Percentiles rank a stretch among this genome's conserved stretches.
These are phyloP conservation scores for Coccyzus lansbergi DNA, from an alignment of 2,797 vertebrate species.

Conservation along the genomic window DNA sequence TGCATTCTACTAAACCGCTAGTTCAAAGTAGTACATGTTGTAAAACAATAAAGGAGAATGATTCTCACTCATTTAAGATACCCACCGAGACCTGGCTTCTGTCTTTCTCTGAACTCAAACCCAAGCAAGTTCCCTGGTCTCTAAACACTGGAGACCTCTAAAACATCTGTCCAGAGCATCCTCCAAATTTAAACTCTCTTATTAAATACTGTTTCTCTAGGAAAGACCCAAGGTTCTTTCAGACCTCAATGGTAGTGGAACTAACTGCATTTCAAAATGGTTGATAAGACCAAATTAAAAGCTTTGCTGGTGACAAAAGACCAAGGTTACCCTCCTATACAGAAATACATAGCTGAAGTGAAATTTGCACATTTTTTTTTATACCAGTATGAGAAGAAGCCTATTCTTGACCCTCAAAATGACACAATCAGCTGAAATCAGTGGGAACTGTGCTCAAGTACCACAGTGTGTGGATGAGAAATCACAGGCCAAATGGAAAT, in stretches of 20 bases:
- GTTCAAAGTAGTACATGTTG: not conserved
- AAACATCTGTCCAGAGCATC: not conserved
- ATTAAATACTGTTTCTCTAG: not conserved
- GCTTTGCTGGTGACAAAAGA: not conserved
- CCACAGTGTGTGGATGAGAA: not conserved
- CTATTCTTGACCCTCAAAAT: not conserved
- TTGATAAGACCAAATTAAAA: not conserved
- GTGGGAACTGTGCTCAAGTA: not conserved
- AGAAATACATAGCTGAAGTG: not conserved
- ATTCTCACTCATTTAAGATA: not conserved
- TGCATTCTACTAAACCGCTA: not conserved
- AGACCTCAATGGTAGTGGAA: not conserved
- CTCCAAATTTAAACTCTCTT: not conserved
- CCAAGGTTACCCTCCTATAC: not conserved
- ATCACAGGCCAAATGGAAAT: not conserved
- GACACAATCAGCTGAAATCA: constrained; percentile 10
- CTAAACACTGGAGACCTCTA: not conserved
- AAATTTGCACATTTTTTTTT: not conserved
- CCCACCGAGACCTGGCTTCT: not conserved
- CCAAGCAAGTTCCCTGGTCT: not conserved
- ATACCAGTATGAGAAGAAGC: not conserved
- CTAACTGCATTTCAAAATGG: not conserved
- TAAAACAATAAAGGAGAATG: not conserved
- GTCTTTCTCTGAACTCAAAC: not conserved
- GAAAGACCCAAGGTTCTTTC: not conserved